These are phyloP conservation scores for Pantelozetes paolii DNA, from an alignment of 2,888 invertebrate species.

Conservation along the genomic window DNA sequence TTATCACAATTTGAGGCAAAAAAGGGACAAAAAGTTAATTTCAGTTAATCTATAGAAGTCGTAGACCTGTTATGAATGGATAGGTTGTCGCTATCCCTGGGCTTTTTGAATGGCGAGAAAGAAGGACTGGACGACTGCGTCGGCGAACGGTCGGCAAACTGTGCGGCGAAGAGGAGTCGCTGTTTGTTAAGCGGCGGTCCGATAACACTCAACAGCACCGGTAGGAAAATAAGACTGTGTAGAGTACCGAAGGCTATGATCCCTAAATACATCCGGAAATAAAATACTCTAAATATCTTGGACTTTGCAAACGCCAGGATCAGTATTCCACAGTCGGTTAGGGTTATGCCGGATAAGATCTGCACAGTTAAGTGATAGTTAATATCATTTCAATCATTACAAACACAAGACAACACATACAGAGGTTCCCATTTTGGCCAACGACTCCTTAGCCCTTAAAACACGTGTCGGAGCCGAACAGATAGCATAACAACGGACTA, in stretches of 20 bases:
- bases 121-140: background rate
- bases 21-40: background rate
- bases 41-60: conserved; percentile 6
- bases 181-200: conserved; percentile 57
- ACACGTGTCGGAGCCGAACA: conserved; percentile 69
- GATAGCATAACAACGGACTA: conserved; percentile 84
- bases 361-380: conserved; percentile 52
- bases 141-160: conserved; percentile 1
- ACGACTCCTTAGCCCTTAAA: conserved; percentile 72
- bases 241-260: conserved; percentile 95
- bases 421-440: conserved; percentile 87
- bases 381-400: background rate
- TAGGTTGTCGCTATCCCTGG: too few species aligned
- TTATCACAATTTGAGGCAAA: background rate
- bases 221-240: conserved; percentile 94
- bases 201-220: conserved; percentile 92
- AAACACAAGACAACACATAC: conserved; percentile 54
- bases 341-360: conserved; percentile 93
- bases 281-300: conserved; percentile 89
- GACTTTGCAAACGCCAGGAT: conserved; percentile 95
- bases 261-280: conserved; percentile 95
- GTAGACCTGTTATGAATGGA: conserved; percentile 26
- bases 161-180: conserved; percentile 30
- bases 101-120: conserved; percentile 27
- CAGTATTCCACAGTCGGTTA: conserved; percentile 95